phyloP scores from a whole-genome alignment of 2,888 invertebrate genomes.

The Ernsta delagoae region DNA sequence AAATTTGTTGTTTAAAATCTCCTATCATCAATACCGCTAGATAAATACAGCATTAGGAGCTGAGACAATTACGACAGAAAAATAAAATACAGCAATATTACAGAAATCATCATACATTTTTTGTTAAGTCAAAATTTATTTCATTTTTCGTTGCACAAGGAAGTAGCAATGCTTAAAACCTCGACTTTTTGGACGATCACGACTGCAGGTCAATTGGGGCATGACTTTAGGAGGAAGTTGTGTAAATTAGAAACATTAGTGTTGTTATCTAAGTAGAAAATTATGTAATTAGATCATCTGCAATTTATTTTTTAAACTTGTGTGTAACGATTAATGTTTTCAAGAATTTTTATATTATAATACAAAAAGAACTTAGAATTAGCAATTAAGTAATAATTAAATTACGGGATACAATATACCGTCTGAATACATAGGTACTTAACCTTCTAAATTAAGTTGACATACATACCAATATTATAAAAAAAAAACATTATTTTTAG shows the following conservation, averaged over 20 bases:
- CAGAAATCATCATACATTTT: neutral
- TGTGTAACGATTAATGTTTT: too few relatives aligned
- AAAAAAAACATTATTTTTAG: too few relatives aligned
- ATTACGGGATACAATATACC: too few relatives aligned
- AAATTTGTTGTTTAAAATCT: too few relatives aligned
- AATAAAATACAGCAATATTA: neutral
- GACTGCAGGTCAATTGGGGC: slow-evolving; percentile 10
- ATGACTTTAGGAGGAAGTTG: slow-evolving; percentile 13
- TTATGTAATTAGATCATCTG: slow-evolving; percentile 9
- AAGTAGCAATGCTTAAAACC: slow-evolving; percentile 3
- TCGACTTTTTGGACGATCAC: slow-evolving; percentile 13
- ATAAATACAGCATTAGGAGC: too few relatives aligned
- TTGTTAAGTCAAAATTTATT: neutral
- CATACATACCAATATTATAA: too few relatives aligned
- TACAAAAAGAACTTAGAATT: too few relatives aligned
- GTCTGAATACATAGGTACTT: too few relatives aligned
- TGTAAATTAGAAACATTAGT: slow-evolving; percentile 9
- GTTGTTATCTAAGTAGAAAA: neutral
- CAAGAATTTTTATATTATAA: too few relatives aligned
- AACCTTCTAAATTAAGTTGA: too few relatives aligned
- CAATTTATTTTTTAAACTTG: neutral
- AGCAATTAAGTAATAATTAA: too few relatives aligned
- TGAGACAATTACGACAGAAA: neutral
- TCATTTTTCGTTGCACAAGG: slow-evolving; percentile 7
- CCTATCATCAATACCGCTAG: too few relatives aligned